Percentiles rank a stretch among this genome's conserved stretches.
phyloP scores from a whole-genome alignment of 53 echinoderm and acorn worm species.

The Apostichopus leukothele region DNA sequence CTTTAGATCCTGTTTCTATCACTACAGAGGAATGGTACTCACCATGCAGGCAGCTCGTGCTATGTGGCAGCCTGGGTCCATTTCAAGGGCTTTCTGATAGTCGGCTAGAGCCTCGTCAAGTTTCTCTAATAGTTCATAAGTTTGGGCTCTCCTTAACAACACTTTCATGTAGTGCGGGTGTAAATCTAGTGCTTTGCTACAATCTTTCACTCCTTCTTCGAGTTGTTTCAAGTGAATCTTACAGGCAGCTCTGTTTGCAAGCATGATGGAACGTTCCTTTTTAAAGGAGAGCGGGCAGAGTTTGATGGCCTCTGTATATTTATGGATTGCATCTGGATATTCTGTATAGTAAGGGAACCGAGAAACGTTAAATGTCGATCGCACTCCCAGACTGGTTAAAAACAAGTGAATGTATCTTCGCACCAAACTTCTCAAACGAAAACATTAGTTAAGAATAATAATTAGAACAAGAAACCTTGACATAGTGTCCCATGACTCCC shows the following conservation, averaged over 20 bases:
- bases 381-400: too few species aligned
- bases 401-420: too few species aligned
- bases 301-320: conserved; percentile 72
- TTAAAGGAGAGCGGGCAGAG: conserved; percentile 80
- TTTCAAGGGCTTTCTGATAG: conserved; percentile 74
- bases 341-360: conserved; percentile 47
- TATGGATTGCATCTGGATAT: conserved; percentile 74
- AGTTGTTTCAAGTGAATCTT: conserved; percentile 67
- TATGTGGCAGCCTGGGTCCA: conserved; percentile 81
- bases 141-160: conserved; percentile 74
- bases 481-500: too few species aligned
- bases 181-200: conserved; percentile 80
- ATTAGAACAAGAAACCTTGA: too few species aligned
- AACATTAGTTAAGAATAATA: too few species aligned
- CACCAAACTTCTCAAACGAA: too few species aligned
- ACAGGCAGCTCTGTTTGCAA: conserved; percentile 93
- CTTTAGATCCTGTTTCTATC: too few species aligned
- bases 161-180: conserved; percentile 86
- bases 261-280: conserved; percentile 97
- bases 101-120: conserved; percentile 86
- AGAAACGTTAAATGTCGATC: too few species aligned
- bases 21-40: conserved; percentile 11
- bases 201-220: conserved; percentile 80
- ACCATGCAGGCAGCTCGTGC: conserved; percentile 94
- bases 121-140: conserved; percentile 85